These are phyloP conservation scores for Rhopalosiphum nymphaeae DNA, from an alignment of 2,888 invertebrate genomes.

Conservation along the genomic window DNA sequence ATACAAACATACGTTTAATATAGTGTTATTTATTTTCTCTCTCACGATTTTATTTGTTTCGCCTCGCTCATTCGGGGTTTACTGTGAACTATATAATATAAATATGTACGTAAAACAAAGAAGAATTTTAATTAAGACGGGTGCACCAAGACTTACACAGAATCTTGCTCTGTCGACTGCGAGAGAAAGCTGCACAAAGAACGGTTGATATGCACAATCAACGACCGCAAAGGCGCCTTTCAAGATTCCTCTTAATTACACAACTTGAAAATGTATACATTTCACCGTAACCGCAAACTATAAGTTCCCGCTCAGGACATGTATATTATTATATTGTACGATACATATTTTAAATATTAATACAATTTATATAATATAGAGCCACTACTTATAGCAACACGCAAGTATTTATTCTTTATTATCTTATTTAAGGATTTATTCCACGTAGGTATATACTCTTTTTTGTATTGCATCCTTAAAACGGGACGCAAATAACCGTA, in stretches of 20 bases:
- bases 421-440: not conserved
- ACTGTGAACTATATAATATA: not conserved
- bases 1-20: not conserved
- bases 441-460: no score
- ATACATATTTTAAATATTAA: not conserved
- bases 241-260: slow-evolving; percentile 63
- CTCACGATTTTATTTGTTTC: not conserved
- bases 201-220: slow-evolving; percentile 55
- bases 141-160: slow-evolving; percentile 12
- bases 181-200: slow-evolving; percentile 44
- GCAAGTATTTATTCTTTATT: not conserved
- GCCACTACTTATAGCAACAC: not conserved
- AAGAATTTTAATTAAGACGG: slow-evolving; percentile 65
- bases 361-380: not conserved
- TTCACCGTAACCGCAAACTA: slow-evolving; percentile 39
- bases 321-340: not conserved
- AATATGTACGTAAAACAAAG: slow-evolving; percentile 23
- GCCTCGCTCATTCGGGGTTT: not conserved
- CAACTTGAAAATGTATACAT: slow-evolving; percentile 49
- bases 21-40: not conserved
- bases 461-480: no score
- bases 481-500: no score
- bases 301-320: not conserved
- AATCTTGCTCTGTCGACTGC: slow-evolving; percentile 43
- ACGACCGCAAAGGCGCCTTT: slow-evolving; percentile 63